Evolutionary conservation across 35 echinoderm and acorn worm genomes (phyloP), one percentile per base, ranked within the genome.

Genomic region (Chiridota heheva): DNA sequence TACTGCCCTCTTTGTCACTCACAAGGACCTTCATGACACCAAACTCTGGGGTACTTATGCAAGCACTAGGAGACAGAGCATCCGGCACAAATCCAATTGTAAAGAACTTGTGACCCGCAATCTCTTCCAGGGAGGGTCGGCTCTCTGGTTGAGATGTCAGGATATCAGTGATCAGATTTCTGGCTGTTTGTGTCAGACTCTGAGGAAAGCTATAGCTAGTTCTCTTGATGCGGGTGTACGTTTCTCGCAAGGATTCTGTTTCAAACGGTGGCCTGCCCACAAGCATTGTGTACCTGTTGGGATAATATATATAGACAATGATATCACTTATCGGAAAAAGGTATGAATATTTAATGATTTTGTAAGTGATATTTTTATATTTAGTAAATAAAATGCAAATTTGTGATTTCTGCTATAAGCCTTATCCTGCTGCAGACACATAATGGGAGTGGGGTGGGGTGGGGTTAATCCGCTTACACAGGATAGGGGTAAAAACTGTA

Each of bases 211-310:
- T 82, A 34, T 97, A 97, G 26, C 90, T 91, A 45, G 90, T 97
- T 43, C 84, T 72, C 58, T 91, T 91, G 51, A 97, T 91, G 12
- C 88, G 72, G 27, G 88, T 81, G 67, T 97, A 97, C 0, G 93
- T 97, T 63, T 97, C 93, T 60, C 91, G 91, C 12, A 97, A 57
- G 13, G 88, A 91, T n/a, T 72, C 85, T 41, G 88, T 91, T 47
- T 97, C 93, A 84, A 97, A 97, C 22, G 93, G 93, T 37, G 93
- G 93, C 29, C 84, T 81, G 0, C 93, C 93, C 31, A 97, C 93
- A 13, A 97, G 40, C 93, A 97, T 97, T n/a, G 93, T 97, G 84
- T 88, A 97, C 56, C 93, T 97, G 60, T 36, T 78, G 60, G 46
- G 34, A 29, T 40, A 67, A 70, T 56, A 32, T 16, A 8, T 32